These are phyloP conservation scores for Zootermopsis nevadensis DNA, from an alignment of 2,888 invertebrate genomes.

Conservation along the genomic window DNA sequence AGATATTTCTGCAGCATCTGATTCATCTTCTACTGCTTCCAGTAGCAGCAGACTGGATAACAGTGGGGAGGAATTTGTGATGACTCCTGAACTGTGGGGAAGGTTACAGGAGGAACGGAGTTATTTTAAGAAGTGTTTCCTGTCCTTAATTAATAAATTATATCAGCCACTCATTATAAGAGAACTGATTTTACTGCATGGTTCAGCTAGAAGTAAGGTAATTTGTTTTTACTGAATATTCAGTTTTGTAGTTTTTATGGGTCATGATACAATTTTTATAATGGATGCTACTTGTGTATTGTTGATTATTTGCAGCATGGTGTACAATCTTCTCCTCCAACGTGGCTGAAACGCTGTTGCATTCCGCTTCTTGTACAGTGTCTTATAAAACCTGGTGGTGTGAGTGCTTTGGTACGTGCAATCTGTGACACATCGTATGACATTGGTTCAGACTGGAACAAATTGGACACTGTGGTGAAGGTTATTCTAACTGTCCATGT, in stretches of 20 bases:
- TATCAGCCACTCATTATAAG: slow-evolving; percentile 74
- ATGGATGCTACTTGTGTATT: neutral
- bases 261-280: neutral
- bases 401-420: slow-evolving; percentile 73
- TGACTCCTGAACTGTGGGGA: slow-evolving; percentile 70
- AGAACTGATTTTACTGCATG: slow-evolving; percentile 74
- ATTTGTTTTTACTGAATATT: neutral
- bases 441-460: slow-evolving; percentile 73
- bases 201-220: slow-evolving; percentile 51
- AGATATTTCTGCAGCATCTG: slow-evolving; percentile 44
- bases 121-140: slow-evolving; percentile 66
- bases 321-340: slow-evolving; percentile 62
- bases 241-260: neutral
- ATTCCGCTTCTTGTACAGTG: slow-evolving; percentile 71
- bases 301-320: slow-evolving; percentile 30
- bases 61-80: slow-evolving; percentile 61
- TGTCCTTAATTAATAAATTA: slow-evolving; percentile 67
- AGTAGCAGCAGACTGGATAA: slow-evolving; percentile 28
- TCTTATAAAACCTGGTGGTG: slow-evolving; percentile 72
- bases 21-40: neutral
- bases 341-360: slow-evolving; percentile 73
- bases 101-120: slow-evolving; percentile 66
- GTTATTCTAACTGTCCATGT: slow-evolving; percentile 67
- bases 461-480: slow-evolving; percentile 74
- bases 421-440: slow-evolving; percentile 72